phyloP scores from a whole-genome alignment of 2,888 invertebrate genomes.

The Volucella inanis region DNA sequence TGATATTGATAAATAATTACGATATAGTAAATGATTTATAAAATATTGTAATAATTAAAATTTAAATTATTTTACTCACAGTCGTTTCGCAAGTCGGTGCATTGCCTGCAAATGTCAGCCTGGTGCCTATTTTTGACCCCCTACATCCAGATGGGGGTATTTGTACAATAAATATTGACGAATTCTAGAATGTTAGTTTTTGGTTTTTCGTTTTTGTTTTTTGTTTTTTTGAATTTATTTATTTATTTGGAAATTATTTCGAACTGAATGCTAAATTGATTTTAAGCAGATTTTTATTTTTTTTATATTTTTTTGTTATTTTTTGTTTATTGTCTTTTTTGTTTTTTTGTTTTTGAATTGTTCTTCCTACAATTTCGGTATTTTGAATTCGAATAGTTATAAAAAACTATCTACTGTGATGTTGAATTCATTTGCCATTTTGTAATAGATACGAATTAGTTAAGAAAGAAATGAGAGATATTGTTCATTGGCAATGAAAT shows the following conservation, averaged over 20 bases:
- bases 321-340: conserved; percentile 6
- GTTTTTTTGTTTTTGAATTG: background rate
- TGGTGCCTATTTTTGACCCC: conserved; percentile 79
- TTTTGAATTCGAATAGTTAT: too few species aligned
- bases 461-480: too few species aligned
- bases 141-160: conserved; percentile 72
- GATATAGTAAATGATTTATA: background rate
- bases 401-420: too few species aligned
- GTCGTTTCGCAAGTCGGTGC: conserved; percentile 83
- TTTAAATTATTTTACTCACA: conserved; percentile 79
- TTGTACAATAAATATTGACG: conserved; percentile 2
- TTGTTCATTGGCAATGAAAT: too few species aligned
- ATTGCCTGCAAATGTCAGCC: conserved; percentile 83
- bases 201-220: background rate
- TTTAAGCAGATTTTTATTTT: background rate
- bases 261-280: background rate
- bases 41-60: background rate
- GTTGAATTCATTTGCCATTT: too few species aligned
- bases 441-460: too few species aligned
- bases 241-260: background rate
- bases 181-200: conserved; percentile 2
- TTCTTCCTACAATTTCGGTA: background rate
- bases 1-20: too few species aligned
- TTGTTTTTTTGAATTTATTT: background rate
- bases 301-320: background rate